Evolutionary conservation across 1,140 invertebrate genomes (phyloP), one percentile per base, ranked within the genome.

Genomic region (Cylas formicarius): DNA sequence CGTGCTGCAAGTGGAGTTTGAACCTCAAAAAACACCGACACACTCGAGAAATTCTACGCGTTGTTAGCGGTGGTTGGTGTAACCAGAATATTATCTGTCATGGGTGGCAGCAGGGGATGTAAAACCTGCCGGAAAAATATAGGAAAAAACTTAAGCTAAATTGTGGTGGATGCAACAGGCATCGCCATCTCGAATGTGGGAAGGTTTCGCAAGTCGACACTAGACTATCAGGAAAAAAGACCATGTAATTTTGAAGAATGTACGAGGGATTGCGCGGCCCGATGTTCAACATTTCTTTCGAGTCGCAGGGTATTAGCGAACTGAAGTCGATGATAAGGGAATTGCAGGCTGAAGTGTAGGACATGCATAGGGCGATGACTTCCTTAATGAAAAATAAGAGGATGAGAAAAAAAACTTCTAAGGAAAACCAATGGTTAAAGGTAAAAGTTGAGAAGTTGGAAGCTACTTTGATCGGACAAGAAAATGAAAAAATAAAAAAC

Each of bases 111-210:
- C n/a, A n/a, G n/a, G n/a, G n/a, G n/a, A n/a, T n/a, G n/a, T n/a
- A n/a, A 13, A 32, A 7, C 29, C 29, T n/a, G 17, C 11, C 29
- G 29, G n/a, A 32, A 11, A 32, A 32, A 16, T 13, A 32, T 32
- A 7, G 29, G 29, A 13, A 32, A 20, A 13, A 7, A 16, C 18
- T 18, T 5, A 36, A 36, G 18, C 16, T 36, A 13, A 4, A 36
- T 4, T 36, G 34, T 20, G 34, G 34, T 20, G 8, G 10, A 4
- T 36, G 18, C 34, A 36, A 20, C 10, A 4, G 7, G 17, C 16
- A 36, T 14, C 22, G 10, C 17, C 34, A 36, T 36, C 34, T 36
- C 5, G 34, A 19, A 6, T 36, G 34, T 20, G 34, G 34, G 7
- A 13, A 36, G 4, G 34, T 36, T 36, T 6, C 5, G 10, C 17